Base-by-base conservation (phyloP, 1,140 invertebrate species). In the Onthophagus taurus region DNA sequence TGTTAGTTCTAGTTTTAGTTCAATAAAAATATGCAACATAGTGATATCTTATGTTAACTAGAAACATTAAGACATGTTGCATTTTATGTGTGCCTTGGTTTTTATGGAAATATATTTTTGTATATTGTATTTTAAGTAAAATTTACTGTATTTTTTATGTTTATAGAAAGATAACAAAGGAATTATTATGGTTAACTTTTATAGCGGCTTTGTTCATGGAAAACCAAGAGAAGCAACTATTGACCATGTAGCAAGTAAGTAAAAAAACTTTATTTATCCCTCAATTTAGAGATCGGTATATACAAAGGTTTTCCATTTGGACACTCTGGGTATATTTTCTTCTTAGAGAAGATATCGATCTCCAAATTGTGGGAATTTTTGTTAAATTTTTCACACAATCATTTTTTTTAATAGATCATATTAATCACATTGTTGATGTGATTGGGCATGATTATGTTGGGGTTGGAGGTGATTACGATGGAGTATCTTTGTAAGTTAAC, bases 101-200 rank as follows among this genome's bases (percentile, higher is more conserved):
- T n/a, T n/a, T n/a, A n/a, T n/a, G n/a, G n/a, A n/a, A n/a, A n/a
- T n/a, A n/a, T n/a, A n/a, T n/a, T n/a, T n/a, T n/a, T n/a, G n/a
- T n/a, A n/a, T n/a, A n/a, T n/a, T n/a, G n/a, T n/a, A 26, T 26
- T 0, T 14, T 2, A 43, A 13, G 16, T 13, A 13, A 23, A 13
- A 37, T 19, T 26, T 44, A 26, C 2, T 3, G 11, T 8, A 5
- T 41, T 26, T 2, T 30, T 12, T 43, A 2, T 45, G 21, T 39
- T 52, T 55, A 8, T 30, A 63, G 54, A 55, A 50, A 54, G 37
- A 47, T 18, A 78, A 78, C 56, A 50, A 66, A n/a, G 76, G 77
- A 11, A 63, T 80, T 11, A 69, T 78, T 0, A 80, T 80, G 77
- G 71, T 80, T 1, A 77, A 73, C 48, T 79, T 79, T 53, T 77